Evolutionary conservation across 2,113 vertebrate genomes (phyloP).

Genomic region (Pitta sordida): DNA sequence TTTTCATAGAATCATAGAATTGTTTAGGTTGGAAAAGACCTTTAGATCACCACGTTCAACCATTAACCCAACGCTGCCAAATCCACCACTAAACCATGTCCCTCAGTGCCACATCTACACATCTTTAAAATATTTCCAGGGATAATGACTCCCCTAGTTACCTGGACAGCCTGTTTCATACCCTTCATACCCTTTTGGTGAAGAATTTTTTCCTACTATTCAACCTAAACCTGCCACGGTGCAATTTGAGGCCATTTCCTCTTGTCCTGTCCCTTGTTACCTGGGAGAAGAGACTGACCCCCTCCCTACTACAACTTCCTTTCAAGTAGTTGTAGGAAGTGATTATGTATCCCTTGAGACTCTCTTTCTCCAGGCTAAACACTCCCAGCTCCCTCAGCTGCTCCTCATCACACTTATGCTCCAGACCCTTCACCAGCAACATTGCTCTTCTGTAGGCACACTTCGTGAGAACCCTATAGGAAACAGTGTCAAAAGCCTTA

Average conservation of each 20-base stretch:
- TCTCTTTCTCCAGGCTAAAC: background rate
- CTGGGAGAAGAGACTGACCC: background rate
- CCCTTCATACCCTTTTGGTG: background rate
- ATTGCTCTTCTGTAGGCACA: background rate
- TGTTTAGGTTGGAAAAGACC: background rate
- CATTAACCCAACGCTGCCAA: background rate
- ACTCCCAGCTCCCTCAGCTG: fast-evolving
- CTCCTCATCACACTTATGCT: background rate
- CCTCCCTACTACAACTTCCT: background rate
- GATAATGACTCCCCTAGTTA: background rate
- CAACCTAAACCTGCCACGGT: background rate
- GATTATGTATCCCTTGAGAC: background rate
- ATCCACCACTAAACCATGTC: background rate
- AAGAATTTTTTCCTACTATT: background rate
- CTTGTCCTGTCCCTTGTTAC: background rate
- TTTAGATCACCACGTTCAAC: background rate
- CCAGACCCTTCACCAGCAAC: background rate
- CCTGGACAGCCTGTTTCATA: background rate
- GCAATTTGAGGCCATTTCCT: background rate
- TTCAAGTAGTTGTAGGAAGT: background rate
- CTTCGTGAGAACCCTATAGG: fast-evolving
- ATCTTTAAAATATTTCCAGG: background rate
- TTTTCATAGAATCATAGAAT: background rate
- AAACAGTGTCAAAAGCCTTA: background rate
- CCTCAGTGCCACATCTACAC: background rate